Evolutionary conservation across 2,888 invertebrate species (phyloP).

Genomic region (Spisula solida): DNA sequence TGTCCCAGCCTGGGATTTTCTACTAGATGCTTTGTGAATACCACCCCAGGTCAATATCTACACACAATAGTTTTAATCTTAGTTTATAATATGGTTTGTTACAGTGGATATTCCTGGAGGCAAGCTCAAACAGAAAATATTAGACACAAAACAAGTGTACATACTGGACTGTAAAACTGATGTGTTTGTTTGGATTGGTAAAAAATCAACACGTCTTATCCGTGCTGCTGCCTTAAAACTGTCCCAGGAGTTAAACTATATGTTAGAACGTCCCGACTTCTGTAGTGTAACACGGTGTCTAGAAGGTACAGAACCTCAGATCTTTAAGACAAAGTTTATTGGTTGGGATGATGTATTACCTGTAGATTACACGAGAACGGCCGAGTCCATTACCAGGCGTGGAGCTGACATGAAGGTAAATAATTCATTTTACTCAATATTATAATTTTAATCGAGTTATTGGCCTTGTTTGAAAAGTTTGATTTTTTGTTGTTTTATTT

Average conservation of each 20-base stretch:
- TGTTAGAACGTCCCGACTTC: conserved; percentile 94
- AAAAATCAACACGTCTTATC: conserved; percentile 97
- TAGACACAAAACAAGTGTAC: conserved; percentile 97
- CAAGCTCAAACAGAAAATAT: conserved; percentile 92
- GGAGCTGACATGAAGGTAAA: conserved; percentile 95
- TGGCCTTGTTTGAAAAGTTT: background rate
- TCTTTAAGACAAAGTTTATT: conserved; percentile 98
- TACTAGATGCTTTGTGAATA: too few species aligned
- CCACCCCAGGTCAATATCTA: too few species aligned
- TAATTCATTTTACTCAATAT: background rate
- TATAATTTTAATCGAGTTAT: too few species aligned
- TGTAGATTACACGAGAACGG: conserved; percentile 99
- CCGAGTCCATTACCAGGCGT: conserved; percentile 97
- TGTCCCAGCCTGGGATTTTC: too few species aligned
- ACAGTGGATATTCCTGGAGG: conserved; percentile 85
- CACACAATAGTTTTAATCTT: too few species aligned
- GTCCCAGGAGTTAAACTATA: conserved; percentile 97
- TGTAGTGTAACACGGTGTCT: conserved; percentile 96
- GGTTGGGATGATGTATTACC: conserved; percentile 99
- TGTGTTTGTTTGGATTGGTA: conserved; percentile 99
- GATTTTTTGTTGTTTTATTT: too few species aligned
- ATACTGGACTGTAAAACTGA: conserved; percentile 97
- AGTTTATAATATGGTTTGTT: conserved; percentile 38
- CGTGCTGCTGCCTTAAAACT: conserved; percentile 98
- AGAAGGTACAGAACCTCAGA: conserved; percentile 92